Base-by-base conservation (phyloP, 2,888 invertebrate genomes). In the Andrena haemorrhoa region DNA sequence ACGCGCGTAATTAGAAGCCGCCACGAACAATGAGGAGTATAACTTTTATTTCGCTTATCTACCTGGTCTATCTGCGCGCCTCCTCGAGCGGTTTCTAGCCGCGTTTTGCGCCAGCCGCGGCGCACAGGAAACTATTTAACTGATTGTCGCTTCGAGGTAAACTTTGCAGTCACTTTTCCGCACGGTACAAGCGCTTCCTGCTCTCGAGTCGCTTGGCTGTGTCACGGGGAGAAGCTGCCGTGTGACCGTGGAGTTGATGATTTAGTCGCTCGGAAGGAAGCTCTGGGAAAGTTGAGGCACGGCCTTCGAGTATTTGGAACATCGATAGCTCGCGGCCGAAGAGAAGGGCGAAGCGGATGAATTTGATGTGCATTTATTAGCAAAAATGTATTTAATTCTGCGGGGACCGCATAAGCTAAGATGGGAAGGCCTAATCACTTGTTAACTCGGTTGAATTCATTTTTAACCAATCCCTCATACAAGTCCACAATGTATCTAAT, bases 21-120 rank as follows among this genome's bases (percentile, higher is more conserved):
- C 88, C 85, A 85, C 89, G 91, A 93, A 93, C 93, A 93, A 93
- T 93, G 91, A 92, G 92, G 90, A 90, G 89, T 89, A 88, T 91
- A 92, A 91, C 89, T 92, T 93, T 93, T 92, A 93, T 93, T 92
- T 90, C 89, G 89, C 90, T 92, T 93, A 93, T 93, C 92, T 85
- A 79, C 74, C 85, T 80, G 81, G 88, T 74, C 81, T 88, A 93
- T 93, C 93, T 92, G 82, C 78, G 79, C 86, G 79, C 86, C 82
- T 78, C 75, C 84, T 73, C 77, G 61, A 65, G 60, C 77, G 71
- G 76, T 66, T 74, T 66, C 74, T 79, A 66, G 60, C 58, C 72
- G 84, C 79, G 77, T 75, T 82, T 75, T 73, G 69, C 79, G 79
- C 80, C 75, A 58, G 73, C 76, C 79, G 53, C 76, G 66, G 79